Percentiles rank a stretch among this genome's conserved stretches.
Evolutionary conservation across 2,888 invertebrate species (phyloP).

Genomic region (Therioaphis trifolii): DNA sequence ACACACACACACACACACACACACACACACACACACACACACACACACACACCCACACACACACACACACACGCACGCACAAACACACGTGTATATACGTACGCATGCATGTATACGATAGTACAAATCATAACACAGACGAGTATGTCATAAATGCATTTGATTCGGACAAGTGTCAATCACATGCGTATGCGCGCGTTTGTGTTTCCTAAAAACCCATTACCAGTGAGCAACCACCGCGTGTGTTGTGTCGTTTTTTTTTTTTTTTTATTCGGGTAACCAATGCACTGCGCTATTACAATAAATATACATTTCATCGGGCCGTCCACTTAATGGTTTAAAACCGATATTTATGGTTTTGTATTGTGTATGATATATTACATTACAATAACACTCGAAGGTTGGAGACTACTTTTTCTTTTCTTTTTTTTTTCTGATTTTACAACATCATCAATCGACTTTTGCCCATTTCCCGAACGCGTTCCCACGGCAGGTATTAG

Average conservation of each 20-base stretch:
- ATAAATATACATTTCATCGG: conserved; percentile 51
- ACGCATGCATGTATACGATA: not conserved
- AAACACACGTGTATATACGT: too few species aligned
- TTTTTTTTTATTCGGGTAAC: conserved; percentile 36
- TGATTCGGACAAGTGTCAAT: conserved; percentile 60
- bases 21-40: not conserved
- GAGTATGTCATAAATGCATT: conserved; percentile 43
- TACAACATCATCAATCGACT: conserved; percentile 60
- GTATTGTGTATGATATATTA: conserved; percentile 57
- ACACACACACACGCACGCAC: not conserved
- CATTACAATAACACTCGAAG: conserved; percentile 43
- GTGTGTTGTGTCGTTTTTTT: conserved; percentile 23
- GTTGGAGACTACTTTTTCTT: conserved; percentile 48
- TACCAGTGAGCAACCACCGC: conserved; percentile 22
- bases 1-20: not conserved
- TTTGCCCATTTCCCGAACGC: conserved; percentile 44
- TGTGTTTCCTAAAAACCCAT: conserved; percentile 58
- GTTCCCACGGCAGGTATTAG: conserved; percentile 48
- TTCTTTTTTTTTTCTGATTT: not conserved
- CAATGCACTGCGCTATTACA: conserved; percentile 31
- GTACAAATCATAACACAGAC: not conserved
- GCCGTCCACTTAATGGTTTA: conserved; percentile 54
- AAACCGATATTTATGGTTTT: conserved; percentile 59
- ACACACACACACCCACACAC: not conserved
- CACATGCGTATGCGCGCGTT: not conserved